phyloP scores from a whole-genome alignment of 2,888 invertebrate genomes.

The Eilema sororculum region DNA sequence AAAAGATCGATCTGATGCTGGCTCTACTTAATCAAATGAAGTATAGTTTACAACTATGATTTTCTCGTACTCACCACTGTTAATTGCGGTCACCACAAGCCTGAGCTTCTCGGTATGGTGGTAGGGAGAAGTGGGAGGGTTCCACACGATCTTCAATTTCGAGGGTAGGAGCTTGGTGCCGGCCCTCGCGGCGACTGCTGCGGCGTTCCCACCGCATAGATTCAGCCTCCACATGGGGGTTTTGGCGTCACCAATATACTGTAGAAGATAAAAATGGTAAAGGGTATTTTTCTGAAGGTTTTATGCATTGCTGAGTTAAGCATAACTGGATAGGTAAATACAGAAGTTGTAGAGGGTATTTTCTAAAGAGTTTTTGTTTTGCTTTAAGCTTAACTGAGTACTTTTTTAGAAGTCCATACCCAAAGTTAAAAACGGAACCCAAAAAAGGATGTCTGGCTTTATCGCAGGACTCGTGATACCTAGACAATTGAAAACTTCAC shows the following conservation, averaged over 20 bases:
- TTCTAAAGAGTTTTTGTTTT: too few species aligned
- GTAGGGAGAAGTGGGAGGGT: conserved; percentile 78
- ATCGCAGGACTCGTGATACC: too few species aligned
- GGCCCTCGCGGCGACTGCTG: conserved; percentile 80
- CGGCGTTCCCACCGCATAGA: conserved; percentile 86
- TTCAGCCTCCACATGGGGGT: conserved; percentile 86
- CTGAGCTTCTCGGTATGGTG: conserved; percentile 82
- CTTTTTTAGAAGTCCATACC: too few species aligned
- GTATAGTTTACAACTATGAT: too few species aligned
- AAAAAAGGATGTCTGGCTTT: too few species aligned
- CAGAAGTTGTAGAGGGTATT: too few species aligned
- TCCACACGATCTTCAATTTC: conserved; percentile 86
- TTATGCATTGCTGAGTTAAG: neutral
- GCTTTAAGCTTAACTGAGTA: too few species aligned
- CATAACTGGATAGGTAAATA: too few species aligned
- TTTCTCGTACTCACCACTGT: conserved; percentile 73
- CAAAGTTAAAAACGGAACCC: too few species aligned
- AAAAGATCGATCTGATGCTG: too few species aligned
- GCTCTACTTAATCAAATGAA: too few species aligned
- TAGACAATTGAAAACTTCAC: too few species aligned
- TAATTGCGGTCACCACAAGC: conserved; percentile 80
- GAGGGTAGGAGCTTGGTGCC: conserved; percentile 85
- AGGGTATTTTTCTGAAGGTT: neutral
- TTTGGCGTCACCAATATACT: conserved; percentile 79
- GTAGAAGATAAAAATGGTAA: conserved; percentile 40